A percentile compares a stretch with the other conserved stretches of the same genome.
Conservation (phyloP, 1,140 invertebrate genomes). For the Cepaea nemoralis region DNA sequence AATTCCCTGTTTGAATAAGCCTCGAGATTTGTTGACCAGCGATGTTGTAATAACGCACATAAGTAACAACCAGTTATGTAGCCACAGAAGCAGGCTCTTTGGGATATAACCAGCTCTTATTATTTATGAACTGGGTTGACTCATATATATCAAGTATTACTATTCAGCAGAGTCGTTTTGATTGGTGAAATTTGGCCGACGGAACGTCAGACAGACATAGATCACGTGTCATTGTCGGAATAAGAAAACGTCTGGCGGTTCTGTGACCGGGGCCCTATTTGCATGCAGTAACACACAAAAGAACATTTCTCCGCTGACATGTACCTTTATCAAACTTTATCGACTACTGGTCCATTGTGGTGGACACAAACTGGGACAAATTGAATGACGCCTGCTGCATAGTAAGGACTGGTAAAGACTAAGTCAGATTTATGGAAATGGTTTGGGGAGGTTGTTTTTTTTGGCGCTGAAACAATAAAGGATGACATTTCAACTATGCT, state of each 20-base stretch:
- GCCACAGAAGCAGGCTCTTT: too few species aligned
- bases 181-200: neutral
- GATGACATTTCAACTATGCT: too few species aligned
- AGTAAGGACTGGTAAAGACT: neutral
- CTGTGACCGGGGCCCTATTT: neutral
- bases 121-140: too few species aligned
- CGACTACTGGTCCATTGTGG: neutral
- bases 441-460: neutral
- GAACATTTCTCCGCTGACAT: neutral
- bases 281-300: slow-evolving; percentile 15
- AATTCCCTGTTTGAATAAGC: too few species aligned
- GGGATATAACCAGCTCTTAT: too few species aligned
- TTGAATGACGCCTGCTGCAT: neutral
- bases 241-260: neutral
- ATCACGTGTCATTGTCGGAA: neutral
- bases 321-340: neutral
- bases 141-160: too few species aligned
- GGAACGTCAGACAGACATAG: neutral
- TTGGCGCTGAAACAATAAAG: neutral
- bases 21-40: too few species aligned
- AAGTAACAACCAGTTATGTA: too few species aligned
- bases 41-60: too few species aligned
- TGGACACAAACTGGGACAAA: slow-evolving; percentile 5
- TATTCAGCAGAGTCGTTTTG: neutral
- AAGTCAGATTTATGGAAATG: neutral